Evolutionary conservation across 2,888 invertebrate species (phyloP).

Genomic region (Lasioglossum marginatum): DNA sequence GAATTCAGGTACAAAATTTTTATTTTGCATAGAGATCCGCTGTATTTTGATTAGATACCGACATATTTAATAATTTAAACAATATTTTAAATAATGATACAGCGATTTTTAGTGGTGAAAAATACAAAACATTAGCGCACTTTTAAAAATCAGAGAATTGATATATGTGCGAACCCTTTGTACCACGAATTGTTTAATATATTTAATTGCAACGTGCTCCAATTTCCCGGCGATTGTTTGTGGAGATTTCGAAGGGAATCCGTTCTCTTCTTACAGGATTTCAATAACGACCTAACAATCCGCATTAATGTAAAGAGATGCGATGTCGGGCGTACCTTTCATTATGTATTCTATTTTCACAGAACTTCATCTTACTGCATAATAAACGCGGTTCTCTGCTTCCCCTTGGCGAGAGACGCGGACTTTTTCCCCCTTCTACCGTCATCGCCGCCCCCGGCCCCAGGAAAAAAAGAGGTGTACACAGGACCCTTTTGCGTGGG

Average conservation of each 20-base stretch:
- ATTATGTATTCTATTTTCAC: constrained; percentile 50
- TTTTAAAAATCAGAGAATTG: too few species aligned
- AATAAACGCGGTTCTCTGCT: constrained; percentile 49
- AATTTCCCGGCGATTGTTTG: not conserved
- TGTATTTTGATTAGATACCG: too few species aligned
- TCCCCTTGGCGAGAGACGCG: constrained; percentile 5
- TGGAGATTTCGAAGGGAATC: not conserved
- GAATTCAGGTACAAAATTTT: too few species aligned
- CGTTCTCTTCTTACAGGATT: constrained; percentile 25
- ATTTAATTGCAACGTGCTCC: not conserved
- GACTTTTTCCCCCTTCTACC: not conserved
- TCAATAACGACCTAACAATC: constrained; percentile 35
- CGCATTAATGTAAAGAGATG: constrained; percentile 20
- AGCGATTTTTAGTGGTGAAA: too few species aligned
- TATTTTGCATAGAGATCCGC: too few species aligned
- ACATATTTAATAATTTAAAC: too few species aligned
- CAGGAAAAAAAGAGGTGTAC: not conserved
- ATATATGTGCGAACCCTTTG: too few species aligned
- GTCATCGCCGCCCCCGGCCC: not conserved
- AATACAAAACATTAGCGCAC: too few species aligned
- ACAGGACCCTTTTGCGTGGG: constrained; percentile 28
- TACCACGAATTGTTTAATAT: not conserved
- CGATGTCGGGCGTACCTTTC: constrained; percentile 23
- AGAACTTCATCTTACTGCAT: constrained; percentile 46
- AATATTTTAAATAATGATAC: too few species aligned